A percentile compares a stretch with the other conserved stretches of the same genome.
phyloP scores from a whole-genome alignment of 2,888 invertebrate genomes.

The Mythimna albipuncta region DNA sequence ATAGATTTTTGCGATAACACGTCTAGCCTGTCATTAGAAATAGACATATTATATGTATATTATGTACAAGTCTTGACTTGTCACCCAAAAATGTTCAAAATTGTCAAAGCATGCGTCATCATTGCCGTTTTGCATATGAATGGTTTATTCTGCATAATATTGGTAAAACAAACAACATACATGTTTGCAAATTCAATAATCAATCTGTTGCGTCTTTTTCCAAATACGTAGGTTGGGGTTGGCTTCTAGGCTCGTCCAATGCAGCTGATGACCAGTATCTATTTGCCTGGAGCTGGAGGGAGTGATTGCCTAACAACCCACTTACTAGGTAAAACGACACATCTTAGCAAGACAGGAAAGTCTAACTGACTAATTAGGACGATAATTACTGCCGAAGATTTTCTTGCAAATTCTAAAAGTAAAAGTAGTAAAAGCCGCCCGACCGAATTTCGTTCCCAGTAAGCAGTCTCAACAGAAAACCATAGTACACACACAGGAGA shows the following conservation, averaged over 20 bases:
- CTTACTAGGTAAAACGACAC: not conserved
- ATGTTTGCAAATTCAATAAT: slow-evolving; percentile 9
- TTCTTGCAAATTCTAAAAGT: too few relatives aligned
- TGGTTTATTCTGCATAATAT: not conserved
- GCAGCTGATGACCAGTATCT: too few relatives aligned
- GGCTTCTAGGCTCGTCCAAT: not conserved
- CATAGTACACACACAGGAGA: too few relatives aligned
- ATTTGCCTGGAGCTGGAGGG: not conserved
- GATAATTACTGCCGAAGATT: too few relatives aligned
- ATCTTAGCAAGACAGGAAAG: too few relatives aligned
- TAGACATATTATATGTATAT: not conserved
- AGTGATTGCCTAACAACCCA: not conserved
- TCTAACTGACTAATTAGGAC: too few relatives aligned
- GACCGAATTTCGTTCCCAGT: too few relatives aligned
- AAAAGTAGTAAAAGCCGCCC: too few relatives aligned
- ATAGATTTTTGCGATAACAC: slow-evolving; percentile 11
- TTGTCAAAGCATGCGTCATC: not conserved
- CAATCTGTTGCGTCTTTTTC: not conserved
- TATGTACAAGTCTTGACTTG: not conserved
- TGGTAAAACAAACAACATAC: too few relatives aligned
- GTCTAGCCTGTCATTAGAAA: not conserved
- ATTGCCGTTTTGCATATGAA: not conserved
- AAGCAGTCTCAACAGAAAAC: too few relatives aligned
- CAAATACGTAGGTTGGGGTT: not conserved
- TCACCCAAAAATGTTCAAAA: slow-evolving; percentile 3